Conservation (phyloP, 2,113 vertebrate species). For the Cynoglossus semilaevis region DNA sequence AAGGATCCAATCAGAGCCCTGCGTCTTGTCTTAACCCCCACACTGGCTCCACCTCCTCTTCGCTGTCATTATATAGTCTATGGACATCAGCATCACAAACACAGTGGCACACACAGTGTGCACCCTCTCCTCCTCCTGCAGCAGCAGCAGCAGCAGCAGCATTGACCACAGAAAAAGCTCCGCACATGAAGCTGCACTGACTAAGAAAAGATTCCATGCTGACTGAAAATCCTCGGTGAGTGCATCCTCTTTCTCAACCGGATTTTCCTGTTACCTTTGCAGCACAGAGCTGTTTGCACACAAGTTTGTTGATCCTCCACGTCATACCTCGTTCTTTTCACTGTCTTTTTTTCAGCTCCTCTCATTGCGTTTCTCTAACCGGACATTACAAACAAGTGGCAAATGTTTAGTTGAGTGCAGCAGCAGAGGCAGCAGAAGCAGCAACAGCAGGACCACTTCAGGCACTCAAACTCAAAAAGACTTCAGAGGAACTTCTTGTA, state of each 20-base stretch:
- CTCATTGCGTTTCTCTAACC: slow-evolving; percentile 24
- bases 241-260: slow-evolving; percentile 3
- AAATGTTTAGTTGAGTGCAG: slow-evolving; percentile 28
- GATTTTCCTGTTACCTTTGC: not conserved
- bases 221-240: slow-evolving; percentile 42
- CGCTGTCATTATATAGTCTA: slow-evolving; percentile 54
- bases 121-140: slow-evolving; percentile 10
- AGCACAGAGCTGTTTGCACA: not conserved
- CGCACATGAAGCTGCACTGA: slow-evolving; percentile 26
- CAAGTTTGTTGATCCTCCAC: not conserved
- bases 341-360: slow-evolving; percentile 22
- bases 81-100: slow-evolving; percentile 42
- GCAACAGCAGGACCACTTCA: slow-evolving; percentile 31
- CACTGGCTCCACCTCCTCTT: slow-evolving; percentile 43
- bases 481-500: slow-evolving; percentile 29
- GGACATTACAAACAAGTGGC: slow-evolving; percentile 49
- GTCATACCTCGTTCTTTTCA: slow-evolving; percentile 4
- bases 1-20: slow-evolving; percentile 47
- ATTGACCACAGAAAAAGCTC: no score
- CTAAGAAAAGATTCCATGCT: slow-evolving; percentile 29
- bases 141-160: not conserved
- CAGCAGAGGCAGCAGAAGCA: slow-evolving; percentile 24
- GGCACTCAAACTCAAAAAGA: slow-evolving; percentile 22
- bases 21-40: slow-evolving; percentile 17
- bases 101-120: slow-evolving; percentile 23